phyloP scores from a whole-genome alignment of 2,888 invertebrate genomes.

The Heliconius ethilla region DNA sequence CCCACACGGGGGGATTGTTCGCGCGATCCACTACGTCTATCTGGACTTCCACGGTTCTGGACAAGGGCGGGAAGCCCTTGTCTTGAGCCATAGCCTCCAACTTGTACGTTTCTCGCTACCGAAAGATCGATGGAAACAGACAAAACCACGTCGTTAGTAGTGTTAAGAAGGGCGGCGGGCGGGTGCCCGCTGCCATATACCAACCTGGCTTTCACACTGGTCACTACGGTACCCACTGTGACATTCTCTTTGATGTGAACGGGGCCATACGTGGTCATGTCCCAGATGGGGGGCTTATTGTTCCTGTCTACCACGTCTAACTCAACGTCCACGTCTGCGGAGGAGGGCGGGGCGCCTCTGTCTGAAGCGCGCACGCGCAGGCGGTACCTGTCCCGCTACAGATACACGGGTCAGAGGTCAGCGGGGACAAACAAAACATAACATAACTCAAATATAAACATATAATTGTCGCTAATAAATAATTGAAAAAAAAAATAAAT shows the following conservation, averaged over 20 bases:
- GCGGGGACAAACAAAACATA: conserved; percentile 85
- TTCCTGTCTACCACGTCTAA: conserved; percentile 99
- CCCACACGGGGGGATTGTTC: conserved; percentile 98
- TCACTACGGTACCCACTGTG: conserved; percentile 99
- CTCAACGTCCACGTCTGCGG: conserved; percentile 97
- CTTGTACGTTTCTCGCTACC: conserved; percentile 98
- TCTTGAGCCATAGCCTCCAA: conserved; percentile 99
- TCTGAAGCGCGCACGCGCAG: conserved; percentile 98
- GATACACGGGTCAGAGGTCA: conserved; percentile 88
- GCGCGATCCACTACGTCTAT: conserved; percentile 99
- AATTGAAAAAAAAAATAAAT: conserved; percentile 66
- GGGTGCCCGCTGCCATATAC: conserved; percentile 84
- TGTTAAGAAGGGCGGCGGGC: conserved; percentile 81
- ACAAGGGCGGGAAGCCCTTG: conserved; percentile 97
- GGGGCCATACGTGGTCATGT: conserved; percentile 96
- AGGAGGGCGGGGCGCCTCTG: conserved; percentile 94
- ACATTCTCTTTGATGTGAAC: conserved; percentile 99
- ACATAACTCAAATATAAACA: conserved; percentile 81
- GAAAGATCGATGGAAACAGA: conserved; percentile 85
- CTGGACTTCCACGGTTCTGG: conserved; percentile 98
- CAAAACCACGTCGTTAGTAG: conserved; percentile 86
- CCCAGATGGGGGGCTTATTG: conserved; percentile 99
- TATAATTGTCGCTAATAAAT: conserved; percentile 77
- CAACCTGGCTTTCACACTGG: conserved; percentile 99
- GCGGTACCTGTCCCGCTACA: conserved; percentile 97